Evolutionary conservation across 1,140 invertebrate species (phyloP), one percentile per base, ranked within the genome.

Genomic region (Pseudomyrmex sp.): DNA sequence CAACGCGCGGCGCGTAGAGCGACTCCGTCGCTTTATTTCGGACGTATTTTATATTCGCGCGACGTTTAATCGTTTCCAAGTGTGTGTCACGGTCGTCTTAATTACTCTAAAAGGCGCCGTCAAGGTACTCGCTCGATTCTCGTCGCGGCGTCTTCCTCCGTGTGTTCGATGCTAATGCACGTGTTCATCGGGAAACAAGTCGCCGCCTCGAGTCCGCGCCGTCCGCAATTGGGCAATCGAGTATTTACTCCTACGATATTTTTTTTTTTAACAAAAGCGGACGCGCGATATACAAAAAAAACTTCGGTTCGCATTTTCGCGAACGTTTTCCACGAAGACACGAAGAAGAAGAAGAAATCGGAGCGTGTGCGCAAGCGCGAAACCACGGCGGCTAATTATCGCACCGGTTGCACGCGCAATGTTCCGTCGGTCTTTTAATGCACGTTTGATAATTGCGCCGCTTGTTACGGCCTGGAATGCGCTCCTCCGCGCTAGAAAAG

Each of bases 71-170:
- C 52, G 66, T 80, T 80, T 82, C 61, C 59, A 44, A 58, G 69
- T 70, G 74, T 87, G 86, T 83, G 83, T 88, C 82, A 80, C 5
- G 85, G 83, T 69, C 62, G 63, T 65, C 20, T 69, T 77, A 86
- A 88, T 87, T 84, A 80, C 85, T 87, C n/a, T 80, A 88, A 44
- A 88, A 84, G 86, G 85, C 52, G 65, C 59, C 54, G 52, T 61
- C 82, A 88, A 88, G 85, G 82, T 58, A 54, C 26, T 59, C 18
- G 54, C n/a, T 10, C 2, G 18, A 23, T 70, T 12, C 52, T 79
- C 65, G 65, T 80, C 44, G 26, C 26, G 35, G 35, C 35, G 35
- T 35, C 59, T 46, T 59, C 74, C 26, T 9, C 13, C 46, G n/a
- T 20, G n/a, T 20, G 74, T 20, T 46, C 69, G 75, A 77, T n/a